phyloP scores from a whole-genome alignment of 2,888 invertebrate species.

The Hirtodrosophila histrioides region DNA sequence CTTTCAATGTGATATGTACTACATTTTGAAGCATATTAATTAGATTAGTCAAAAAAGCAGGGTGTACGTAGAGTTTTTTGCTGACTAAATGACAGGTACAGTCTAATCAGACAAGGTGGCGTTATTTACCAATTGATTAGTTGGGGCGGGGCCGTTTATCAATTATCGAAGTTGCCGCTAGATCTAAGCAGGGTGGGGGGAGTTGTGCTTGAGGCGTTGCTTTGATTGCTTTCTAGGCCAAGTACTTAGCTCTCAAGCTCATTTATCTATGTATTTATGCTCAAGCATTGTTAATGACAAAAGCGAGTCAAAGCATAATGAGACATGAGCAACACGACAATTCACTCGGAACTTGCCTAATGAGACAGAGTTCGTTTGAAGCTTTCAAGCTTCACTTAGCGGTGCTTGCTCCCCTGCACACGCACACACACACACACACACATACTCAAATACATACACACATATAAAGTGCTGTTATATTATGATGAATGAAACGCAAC shows the following conservation, averaged over 20 bases:
- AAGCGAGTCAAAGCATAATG: slow-evolving; percentile 61
- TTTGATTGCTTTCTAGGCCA: slow-evolving; percentile 79
- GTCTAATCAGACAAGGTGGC: slow-evolving; percentile 70
- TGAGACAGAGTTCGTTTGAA: slow-evolving; percentile 58
- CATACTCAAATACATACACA: slow-evolving; percentile 28
- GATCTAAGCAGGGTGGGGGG: neutral
- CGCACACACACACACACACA: slow-evolving; percentile 11
- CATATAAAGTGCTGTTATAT: slow-evolving; percentile 64
- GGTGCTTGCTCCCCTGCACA: slow-evolving; percentile 54
- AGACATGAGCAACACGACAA: slow-evolving; percentile 64
- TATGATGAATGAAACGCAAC: slow-evolving; percentile 75
- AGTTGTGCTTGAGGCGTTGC: slow-evolving; percentile 14
- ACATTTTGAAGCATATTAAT: too few species aligned
- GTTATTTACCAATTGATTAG: slow-evolving; percentile 61
- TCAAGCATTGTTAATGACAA: slow-evolving; percentile 66
- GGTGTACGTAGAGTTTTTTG: neutral
- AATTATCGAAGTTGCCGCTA: slow-evolving; percentile 10
- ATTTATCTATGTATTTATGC: slow-evolving; percentile 46
- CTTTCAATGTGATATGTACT: too few species aligned
- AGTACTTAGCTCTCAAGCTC: slow-evolving; percentile 54
- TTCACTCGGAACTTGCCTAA: slow-evolving; percentile 57
- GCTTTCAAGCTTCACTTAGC: slow-evolving; percentile 71
- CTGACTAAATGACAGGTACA: slow-evolving; percentile 49
- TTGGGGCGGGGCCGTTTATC: slow-evolving; percentile 20
- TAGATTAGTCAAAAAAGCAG: neutral